These are phyloP conservation scores for Aspidoscelis tigris DNA, from an alignment of 2,113 vertebrate species.

Conservation along the genomic window DNA sequence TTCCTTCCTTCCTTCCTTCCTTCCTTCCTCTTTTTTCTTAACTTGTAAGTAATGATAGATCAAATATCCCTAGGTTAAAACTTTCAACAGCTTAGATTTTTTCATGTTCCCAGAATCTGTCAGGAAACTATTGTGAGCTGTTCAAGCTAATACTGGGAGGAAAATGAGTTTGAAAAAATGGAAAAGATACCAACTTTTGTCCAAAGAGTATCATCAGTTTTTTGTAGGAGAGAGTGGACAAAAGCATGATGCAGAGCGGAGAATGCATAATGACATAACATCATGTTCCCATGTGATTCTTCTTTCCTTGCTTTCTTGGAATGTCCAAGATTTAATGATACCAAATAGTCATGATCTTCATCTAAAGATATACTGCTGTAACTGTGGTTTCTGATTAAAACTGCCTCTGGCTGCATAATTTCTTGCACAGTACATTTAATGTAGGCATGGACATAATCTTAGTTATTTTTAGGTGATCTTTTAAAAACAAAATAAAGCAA, in stretches of 20 bases:
- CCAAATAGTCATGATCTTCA: constrained; percentile 3
- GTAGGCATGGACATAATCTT: neutral
- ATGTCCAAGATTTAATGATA: constrained; percentile 5
- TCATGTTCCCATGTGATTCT: neutral
- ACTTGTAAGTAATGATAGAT: neutral
- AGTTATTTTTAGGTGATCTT: neutral
- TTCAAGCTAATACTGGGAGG: neutral
- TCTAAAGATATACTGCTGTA: constrained; percentile 8
- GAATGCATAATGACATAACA: neutral
- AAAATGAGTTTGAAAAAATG: neutral
- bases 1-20: neutral
- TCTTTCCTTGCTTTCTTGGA: neutral
- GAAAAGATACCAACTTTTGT: neutral
- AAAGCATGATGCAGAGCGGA: neutral
- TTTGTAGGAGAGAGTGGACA: neutral
- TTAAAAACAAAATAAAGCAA: too few species aligned
- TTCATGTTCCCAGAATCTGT: neutral
- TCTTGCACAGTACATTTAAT: neutral
- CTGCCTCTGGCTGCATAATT: neutral
- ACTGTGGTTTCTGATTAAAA: constrained; percentile 11
- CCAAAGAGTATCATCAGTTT: neutral
- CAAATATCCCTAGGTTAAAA: neutral
- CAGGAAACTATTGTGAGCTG: neutral
- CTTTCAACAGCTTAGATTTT: neutral
- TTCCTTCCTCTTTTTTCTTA: neutral